These are phyloP conservation scores for Melikaiella ostensackeni DNA, from an alignment of 2,888 invertebrate species.

Conservation along the genomic window DNA sequence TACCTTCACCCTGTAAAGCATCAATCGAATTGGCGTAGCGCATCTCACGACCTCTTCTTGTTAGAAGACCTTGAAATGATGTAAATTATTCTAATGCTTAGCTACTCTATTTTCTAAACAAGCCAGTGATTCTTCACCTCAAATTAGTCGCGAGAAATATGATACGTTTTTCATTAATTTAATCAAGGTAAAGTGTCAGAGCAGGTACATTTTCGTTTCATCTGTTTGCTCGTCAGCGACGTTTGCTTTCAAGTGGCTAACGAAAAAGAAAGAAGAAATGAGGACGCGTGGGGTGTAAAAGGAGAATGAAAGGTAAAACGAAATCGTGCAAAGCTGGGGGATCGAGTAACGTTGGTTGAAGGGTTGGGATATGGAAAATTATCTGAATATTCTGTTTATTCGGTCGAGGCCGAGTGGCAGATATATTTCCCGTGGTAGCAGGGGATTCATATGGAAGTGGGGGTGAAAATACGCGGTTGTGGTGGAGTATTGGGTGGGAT, in stretches of 20 bases:
- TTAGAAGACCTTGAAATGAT: no score
- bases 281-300: not conserved
- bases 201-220: not conserved
- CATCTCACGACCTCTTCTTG: no score
- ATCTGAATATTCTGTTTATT: conserved; percentile 75
- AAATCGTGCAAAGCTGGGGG: conserved; percentile 30
- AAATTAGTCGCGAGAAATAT: not conserved
- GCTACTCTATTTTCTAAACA: not conserved
- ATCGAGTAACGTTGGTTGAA: conserved; percentile 19
- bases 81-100: not conserved
- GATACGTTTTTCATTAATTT: not conserved
- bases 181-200: not conserved
- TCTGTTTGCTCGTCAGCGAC: conserved; percentile 21
- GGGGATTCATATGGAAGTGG: conserved; percentile 56
- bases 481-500: conserved; percentile 76
- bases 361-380: conserved; percentile 65
- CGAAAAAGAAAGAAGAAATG: conserved; percentile 24
- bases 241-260: conserved; percentile 20
- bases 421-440: conserved; percentile 68
- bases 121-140: not conserved
- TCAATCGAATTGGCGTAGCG: no score
- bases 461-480: conserved; percentile 68
- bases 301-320: conserved; percentile 39
- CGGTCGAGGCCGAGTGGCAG: conserved; percentile 66
- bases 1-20: no score